phyloP scores from a whole-genome alignment of 2,113 vertebrate genomes.

The Toxotes jaculatrix region DNA sequence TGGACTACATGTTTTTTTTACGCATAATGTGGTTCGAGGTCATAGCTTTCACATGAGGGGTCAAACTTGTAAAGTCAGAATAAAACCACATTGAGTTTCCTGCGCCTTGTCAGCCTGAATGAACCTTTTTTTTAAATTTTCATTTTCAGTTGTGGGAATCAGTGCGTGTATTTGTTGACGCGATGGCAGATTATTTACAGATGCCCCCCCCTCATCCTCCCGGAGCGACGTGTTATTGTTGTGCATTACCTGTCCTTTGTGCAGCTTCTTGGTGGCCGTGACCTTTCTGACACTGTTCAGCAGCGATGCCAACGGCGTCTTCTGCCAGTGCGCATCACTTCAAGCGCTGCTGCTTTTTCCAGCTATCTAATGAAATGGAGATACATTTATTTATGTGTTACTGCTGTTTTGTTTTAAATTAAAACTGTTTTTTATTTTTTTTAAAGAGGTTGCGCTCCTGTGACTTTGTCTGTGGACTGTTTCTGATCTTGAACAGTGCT shows the following conservation, averaged over 20 bases:
- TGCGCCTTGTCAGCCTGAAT: background rate
- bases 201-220: constrained; percentile 6
- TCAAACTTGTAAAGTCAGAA: constrained; percentile 31
- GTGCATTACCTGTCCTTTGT: constrained; percentile 67
- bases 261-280: constrained; percentile 58
- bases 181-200: constrained; percentile 40
- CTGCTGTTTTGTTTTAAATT: background rate
- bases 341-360: constrained; percentile 47
- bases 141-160: background rate
- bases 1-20: constrained; percentile 34
- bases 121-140: background rate
- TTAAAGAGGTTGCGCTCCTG: background rate
- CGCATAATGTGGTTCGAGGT: background rate
- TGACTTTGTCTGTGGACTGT: background rate
- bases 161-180: constrained; percentile 34
- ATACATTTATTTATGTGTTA: constrained; percentile 9
- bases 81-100: background rate
- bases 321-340: constrained; percentile 66
- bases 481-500: background rate
- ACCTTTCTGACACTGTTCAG: constrained; percentile 67
- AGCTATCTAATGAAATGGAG: constrained; percentile 17
- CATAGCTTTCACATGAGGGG: background rate
- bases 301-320: constrained; percentile 59
- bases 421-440: background rate
- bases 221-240: constrained; percentile 30